phyloP scores from a whole-genome alignment of 2,888 invertebrate genomes.

The Villa cingulata region DNA sequence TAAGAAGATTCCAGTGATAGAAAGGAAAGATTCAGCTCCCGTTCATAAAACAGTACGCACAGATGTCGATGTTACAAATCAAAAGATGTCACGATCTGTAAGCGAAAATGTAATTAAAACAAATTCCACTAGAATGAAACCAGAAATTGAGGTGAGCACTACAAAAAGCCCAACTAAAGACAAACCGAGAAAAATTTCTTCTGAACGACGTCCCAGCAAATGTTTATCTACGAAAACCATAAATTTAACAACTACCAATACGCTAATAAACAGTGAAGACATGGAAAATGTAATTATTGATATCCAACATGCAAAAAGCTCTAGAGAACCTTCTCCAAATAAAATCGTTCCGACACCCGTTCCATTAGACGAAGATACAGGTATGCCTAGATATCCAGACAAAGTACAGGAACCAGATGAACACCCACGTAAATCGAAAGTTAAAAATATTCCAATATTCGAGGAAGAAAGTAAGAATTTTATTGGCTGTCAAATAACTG shows the following conservation, averaged over 20 bases:
- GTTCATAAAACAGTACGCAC: constrained; percentile 35
- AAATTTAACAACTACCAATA: constrained; percentile 36
- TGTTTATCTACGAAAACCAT: constrained; percentile 42
- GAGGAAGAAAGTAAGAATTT: constrained; percentile 42
- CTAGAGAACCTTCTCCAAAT: constrained; percentile 61
- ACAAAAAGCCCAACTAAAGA: constrained; percentile 8
- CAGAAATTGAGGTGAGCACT: constrained; percentile 19
- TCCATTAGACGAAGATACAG: constrained; percentile 43
- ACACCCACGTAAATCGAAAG: constrained; percentile 30
- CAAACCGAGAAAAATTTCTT: constrained; percentile 10
- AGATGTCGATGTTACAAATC: constrained; percentile 30
- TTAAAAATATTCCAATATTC: constrained; percentile 40
- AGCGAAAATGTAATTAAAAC: constrained; percentile 45
- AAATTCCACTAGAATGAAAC: constrained; percentile 15
- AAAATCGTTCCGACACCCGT: constrained; percentile 54
- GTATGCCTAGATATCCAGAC: constrained; percentile 57
- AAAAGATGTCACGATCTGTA: constrained; percentile 41
- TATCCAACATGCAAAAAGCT: constrained; percentile 58
- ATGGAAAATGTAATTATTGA: constrained; percentile 52
- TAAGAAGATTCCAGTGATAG: constrained; percentile 31
- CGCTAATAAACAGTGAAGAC: constrained; percentile 39
- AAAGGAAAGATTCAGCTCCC: constrained; percentile 34
- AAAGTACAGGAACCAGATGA: constrained; percentile 60
- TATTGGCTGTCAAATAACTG: constrained; percentile 40
- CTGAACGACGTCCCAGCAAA: constrained; percentile 29